Conservation (phyloP, 2,113 vertebrate species). For the Phodopus roborovskii region DNA sequence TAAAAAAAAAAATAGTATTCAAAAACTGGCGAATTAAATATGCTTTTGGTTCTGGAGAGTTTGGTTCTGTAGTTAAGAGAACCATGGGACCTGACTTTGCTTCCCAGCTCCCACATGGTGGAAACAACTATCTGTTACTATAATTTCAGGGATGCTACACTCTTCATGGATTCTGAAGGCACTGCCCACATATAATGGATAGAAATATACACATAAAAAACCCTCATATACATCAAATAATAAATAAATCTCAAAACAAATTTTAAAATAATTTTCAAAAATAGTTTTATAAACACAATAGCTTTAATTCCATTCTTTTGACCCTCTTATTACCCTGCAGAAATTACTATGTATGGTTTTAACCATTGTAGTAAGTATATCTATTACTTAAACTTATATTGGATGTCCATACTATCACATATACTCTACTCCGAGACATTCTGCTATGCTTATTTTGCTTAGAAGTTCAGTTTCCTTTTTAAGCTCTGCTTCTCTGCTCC, state of each 20-base stretch:
- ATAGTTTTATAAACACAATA: background rate
- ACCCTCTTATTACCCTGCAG: background rate
- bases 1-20: background rate
- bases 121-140: background rate
- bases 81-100: background rate
- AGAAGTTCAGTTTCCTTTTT: background rate
- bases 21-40: background rate
- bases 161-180: background rate
- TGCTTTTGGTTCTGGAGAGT: background rate
- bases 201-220: background rate
- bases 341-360: background rate
- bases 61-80: background rate
- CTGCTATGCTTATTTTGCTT: background rate
- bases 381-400: constrained; percentile 12
- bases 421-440: background rate
- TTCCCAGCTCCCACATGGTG: background rate
- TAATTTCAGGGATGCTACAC: background rate
- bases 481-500: accelerated
- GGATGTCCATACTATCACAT: background rate
- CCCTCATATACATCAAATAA: background rate
- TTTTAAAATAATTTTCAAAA: background rate
- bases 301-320: background rate
- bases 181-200: background rate
- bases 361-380: background rate
- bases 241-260: background rate